These are phyloP conservation scores for Synergus gifuensis DNA, from an alignment of 2,888 invertebrate genomes.

Conservation along the genomic window DNA sequence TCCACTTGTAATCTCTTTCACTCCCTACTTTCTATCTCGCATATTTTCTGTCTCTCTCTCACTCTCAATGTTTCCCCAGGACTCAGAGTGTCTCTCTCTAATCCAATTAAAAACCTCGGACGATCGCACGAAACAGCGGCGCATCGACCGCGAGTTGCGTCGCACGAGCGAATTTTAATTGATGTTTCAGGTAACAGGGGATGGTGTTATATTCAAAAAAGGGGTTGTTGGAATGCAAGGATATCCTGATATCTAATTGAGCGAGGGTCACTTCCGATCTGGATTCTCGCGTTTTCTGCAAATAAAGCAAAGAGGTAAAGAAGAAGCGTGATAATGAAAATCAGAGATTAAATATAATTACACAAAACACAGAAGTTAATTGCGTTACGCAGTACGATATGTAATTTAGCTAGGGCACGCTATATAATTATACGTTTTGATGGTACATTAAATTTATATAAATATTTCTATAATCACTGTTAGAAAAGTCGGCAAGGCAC, in stretches of 20 bases:
- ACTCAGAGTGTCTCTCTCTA: conserved; percentile 64
- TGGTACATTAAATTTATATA: conserved; percentile 2
- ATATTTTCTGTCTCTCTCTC: conserved; percentile 51
- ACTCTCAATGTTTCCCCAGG: conserved; percentile 48
- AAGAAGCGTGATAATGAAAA: conserved; percentile 25
- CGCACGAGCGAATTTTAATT: conserved; percentile 73
- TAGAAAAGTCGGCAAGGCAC: too few species aligned
- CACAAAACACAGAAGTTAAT: conserved; percentile 25
- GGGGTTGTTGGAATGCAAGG: conserved; percentile 47
- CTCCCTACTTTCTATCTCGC: conserved; percentile 65
- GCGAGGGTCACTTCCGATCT: conserved; percentile 13
- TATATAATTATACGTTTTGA: conserved; percentile 17
- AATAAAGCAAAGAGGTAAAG: neutral
- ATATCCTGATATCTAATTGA: conserved; percentile 24
- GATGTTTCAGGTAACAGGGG: conserved; percentile 70
- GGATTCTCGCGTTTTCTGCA: conserved; percentile 1
- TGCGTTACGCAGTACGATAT: neutral
- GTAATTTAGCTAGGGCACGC: neutral
- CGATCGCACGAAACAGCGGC: conserved; percentile 72
- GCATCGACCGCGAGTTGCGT: conserved; percentile 70
- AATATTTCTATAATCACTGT: too few species aligned
- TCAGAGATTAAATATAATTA: conserved; percentile 31
- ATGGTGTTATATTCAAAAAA: conserved; percentile 49
- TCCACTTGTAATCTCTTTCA: conserved; percentile 54
- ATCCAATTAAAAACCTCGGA: conserved; percentile 75